phyloP scores from a whole-genome alignment of 2,113 vertebrate species.

The Cathartes aura region DNA sequence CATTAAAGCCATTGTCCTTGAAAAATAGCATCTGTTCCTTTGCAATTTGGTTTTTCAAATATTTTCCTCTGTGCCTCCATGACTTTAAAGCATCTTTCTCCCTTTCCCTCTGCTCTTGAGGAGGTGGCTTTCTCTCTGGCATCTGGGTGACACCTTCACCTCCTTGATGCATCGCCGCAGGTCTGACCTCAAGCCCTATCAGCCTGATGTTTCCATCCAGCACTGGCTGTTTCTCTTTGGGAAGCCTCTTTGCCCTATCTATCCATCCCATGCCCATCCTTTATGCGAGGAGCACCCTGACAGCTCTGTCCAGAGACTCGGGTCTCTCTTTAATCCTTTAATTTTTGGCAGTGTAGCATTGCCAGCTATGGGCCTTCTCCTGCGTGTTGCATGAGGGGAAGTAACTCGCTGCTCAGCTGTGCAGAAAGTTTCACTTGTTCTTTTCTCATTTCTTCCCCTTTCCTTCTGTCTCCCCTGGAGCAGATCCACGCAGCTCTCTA shows the following conservation, averaged over 20 bases:
- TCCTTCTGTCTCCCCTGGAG: neutral
- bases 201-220: neutral
- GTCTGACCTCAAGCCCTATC: neutral
- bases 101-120: neutral
- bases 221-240: neutral
- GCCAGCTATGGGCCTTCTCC: neutral
- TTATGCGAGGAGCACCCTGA: accelerated
- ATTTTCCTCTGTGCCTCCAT: neutral
- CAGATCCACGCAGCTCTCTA: neutral
- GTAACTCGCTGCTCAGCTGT: neutral
- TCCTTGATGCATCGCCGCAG: neutral
- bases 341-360: neutral
- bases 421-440: conserved; percentile 20
- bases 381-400: neutral
- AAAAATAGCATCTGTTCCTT: neutral
- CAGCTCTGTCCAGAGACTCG: neutral
- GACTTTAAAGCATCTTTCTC: neutral
- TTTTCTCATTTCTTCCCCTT: conserved; percentile 27
- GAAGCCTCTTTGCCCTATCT: neutral
- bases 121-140: neutral
- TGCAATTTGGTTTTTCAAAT: neutral
- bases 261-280: neutral
- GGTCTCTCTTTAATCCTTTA: neutral
- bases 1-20: neutral
- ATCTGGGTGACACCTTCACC: neutral